Evolutionary conservation across 2,797 vertebrate species (phyloP), one percentile per base, ranked within the genome.

Genomic region (Dendrocincla fuliginosa): DNA sequence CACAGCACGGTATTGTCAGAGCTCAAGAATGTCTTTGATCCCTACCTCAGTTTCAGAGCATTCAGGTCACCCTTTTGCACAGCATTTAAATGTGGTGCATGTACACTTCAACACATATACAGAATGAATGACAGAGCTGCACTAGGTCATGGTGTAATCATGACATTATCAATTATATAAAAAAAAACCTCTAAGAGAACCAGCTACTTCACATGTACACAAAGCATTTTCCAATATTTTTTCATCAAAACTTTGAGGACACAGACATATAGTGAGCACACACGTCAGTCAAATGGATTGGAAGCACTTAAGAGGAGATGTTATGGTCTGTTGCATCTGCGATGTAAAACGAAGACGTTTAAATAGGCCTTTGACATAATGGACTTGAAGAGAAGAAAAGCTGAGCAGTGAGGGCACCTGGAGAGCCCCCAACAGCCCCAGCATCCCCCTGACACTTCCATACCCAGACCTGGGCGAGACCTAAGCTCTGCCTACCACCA

Each of bases 21-120:
- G 57, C 77, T 85, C 42, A 85, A 69, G 87, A 89, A 80, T 69
- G 61, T 33, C 85, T 93, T 90, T 94, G 87, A 93, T 89, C 87
- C 92, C 60, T 46, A 16, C 83, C 85, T 93, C 65, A 53, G 73
- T 83, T 90, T 67, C 90, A 75, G 61, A 91, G 46, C 65, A 23
- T 55, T 81, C 27, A 4, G 63, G 76, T 89, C 52, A 15, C 70
- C 80, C 77, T 71, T 77, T n/a, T 33, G 64, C 61, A 61, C 75
- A 57, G 30, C 41, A 32, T 80, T 78, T 69, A 82, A 42, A 53
- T 1, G 32, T 42, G 33, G 17, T 22, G 41, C n/a, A 15, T 9
- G 39, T 57, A 25, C 3, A 13, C 15, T 13, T 78, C 87, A 39
- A 10, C n/a, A 41, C 7, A 59, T 3, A 16, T 0, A 41, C 41